A percentile compares a stretch with the other conserved stretches of the same genome.
Conservation (phyloP, 2,113 vertebrate species). For the Crocuta crocuta region DNA sequence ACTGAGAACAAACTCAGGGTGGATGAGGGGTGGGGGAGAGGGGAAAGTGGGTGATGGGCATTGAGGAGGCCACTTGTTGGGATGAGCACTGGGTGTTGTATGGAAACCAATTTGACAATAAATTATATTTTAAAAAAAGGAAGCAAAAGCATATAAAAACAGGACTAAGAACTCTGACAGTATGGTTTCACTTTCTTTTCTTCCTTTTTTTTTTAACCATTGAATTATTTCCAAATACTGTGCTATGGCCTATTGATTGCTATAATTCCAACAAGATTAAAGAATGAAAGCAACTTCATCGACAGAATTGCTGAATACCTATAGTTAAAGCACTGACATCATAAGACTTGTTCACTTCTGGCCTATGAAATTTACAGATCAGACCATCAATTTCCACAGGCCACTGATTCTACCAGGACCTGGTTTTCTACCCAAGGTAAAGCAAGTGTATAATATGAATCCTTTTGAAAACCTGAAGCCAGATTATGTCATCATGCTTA, state of each 20-base stretch:
- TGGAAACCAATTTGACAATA: too few species aligned
- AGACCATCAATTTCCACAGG: background rate
- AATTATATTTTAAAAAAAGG: too few species aligned
- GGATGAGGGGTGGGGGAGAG: too few species aligned
- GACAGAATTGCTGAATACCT: background rate
- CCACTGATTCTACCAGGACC: background rate
- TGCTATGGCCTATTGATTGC: background rate
- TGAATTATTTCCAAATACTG: background rate
- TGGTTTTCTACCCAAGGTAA: background rate
- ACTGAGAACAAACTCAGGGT: too few species aligned
- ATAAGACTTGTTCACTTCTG: background rate
- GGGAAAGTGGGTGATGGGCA: too few species aligned
- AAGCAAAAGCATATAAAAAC: background rate
- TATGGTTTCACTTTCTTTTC: constrained; percentile 33
- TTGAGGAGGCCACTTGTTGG: too few species aligned
- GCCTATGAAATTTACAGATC: background rate
- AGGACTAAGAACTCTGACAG: background rate
- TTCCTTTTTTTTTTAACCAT: background rate
- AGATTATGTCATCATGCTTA: background rate
- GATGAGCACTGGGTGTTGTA: too few species aligned
- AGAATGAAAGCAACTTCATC: background rate
- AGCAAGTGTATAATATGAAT: background rate
- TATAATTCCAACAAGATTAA: background rate
- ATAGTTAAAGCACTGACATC: background rate
- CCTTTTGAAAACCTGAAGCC: background rate